Percentiles rank a stretch among this genome's conserved stretches.
phyloP scores from a whole-genome alignment of 2,113 vertebrate genomes.

The Enhydra lutris region DNA sequence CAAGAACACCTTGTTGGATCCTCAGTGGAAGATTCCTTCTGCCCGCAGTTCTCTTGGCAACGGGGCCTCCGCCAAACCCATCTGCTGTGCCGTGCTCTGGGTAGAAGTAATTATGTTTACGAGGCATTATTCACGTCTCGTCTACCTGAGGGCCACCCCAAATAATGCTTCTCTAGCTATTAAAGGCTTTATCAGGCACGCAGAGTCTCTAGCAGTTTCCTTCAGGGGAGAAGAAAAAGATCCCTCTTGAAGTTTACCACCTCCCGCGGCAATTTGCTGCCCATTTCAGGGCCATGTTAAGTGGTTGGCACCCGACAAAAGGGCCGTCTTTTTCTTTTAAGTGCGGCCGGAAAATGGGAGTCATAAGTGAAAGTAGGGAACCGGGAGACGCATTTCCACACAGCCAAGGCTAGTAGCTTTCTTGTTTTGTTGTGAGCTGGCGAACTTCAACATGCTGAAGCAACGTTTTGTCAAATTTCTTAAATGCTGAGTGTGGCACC shows the following conservation, averaged over 20 bases:
- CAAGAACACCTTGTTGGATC: background rate
- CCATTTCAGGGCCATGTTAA: constrained; percentile 55
- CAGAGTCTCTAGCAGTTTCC: constrained; percentile 56
- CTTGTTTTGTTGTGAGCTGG: constrained; percentile 64
- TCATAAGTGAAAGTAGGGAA: constrained; percentile 51
- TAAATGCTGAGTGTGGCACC: constrained; percentile 62
- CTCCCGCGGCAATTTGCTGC: constrained; percentile 60
- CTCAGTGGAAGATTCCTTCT: background rate
- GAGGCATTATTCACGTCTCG: constrained; percentile 71
- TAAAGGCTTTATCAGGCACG: constrained; percentile 69
- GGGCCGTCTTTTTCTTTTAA: constrained; percentile 65
- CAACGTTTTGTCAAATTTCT: constrained; percentile 70
- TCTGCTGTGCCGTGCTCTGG: background rate
- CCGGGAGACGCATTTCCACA: background rate
- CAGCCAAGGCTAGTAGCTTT: background rate
- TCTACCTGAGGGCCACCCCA: constrained; percentile 69
- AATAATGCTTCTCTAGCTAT: constrained; percentile 58
- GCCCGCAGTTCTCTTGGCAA: background rate
- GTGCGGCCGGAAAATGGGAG: constrained; percentile 60
- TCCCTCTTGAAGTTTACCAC: constrained; percentile 72
- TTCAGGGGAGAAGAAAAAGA: constrained; percentile 64
- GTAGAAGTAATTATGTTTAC: constrained; percentile 68
- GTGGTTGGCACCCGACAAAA: constrained; percentile 74
- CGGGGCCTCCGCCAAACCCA: background rate
- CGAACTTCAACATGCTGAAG: constrained; percentile 65